Evolutionary conservation across 2,797 vertebrate species (phyloP).

Genomic region (Alcedo atthis): DNA sequence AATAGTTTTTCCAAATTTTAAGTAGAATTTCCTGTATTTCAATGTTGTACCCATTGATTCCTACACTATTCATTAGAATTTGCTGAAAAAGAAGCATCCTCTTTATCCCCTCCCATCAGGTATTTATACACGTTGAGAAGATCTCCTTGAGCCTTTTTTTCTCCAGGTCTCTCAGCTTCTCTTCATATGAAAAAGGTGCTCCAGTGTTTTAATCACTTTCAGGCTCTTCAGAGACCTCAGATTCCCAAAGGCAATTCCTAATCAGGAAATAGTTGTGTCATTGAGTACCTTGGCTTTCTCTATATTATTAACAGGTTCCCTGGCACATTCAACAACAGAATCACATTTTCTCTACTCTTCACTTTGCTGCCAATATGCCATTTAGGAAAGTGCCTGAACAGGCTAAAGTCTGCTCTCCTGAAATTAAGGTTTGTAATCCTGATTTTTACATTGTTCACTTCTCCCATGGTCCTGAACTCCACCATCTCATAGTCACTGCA

Average conservation of each 20-base stretch:
- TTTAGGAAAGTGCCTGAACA: too few relatives aligned
- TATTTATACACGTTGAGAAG: background rate
- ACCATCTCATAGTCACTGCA: too few relatives aligned
- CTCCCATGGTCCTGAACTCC: too few relatives aligned
- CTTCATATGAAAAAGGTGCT: background rate
- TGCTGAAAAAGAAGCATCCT: fast-evolving
- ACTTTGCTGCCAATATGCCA: too few relatives aligned
- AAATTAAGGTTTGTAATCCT: too few relatives aligned
- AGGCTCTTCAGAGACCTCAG: background rate
- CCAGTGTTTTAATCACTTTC: background rate
- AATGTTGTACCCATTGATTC: background rate
- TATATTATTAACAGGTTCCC: too few relatives aligned
- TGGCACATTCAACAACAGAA: too few relatives aligned
- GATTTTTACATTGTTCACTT: too few relatives aligned
- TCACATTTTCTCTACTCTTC: too few relatives aligned
- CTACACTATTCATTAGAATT: background rate
- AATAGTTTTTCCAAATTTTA: background rate
- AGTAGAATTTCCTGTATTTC: background rate
- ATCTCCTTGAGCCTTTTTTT: background rate
- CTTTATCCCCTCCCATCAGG: background rate
- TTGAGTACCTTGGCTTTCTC: too few relatives aligned
- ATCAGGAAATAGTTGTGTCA: too few relatives aligned
- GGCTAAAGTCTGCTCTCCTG: too few relatives aligned
- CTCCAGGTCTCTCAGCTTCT: background rate
- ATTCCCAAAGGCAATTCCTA: background rate